These are phyloP conservation scores for Mohoua ochrocephala DNA, from an alignment of 2,113 vertebrate species.

Conservation along the genomic window DNA sequence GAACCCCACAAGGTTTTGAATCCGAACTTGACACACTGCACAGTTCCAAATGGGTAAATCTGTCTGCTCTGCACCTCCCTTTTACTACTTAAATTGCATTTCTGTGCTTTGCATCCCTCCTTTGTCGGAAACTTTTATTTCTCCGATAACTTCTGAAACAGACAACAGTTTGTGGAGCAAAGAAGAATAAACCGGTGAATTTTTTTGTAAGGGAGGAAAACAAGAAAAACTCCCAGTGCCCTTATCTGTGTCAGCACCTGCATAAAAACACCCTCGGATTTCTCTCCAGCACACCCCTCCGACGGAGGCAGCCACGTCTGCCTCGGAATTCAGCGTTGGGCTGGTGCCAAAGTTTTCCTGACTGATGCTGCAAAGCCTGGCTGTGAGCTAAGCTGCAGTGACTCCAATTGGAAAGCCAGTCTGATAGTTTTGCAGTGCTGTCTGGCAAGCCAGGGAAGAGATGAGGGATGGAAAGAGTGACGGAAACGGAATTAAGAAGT, in stretches of 20 bases:
- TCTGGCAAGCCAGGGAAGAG: not conserved
- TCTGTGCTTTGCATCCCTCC: not conserved
- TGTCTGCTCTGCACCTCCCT: not conserved
- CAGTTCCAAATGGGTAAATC: not conserved
- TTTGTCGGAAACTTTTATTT: not conserved
- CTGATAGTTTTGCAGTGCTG: not conserved
- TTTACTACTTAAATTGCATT: not conserved
- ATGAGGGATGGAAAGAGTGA: not conserved
- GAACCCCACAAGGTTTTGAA: not conserved
- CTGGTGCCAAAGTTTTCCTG: not conserved
- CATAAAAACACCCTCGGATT: not conserved
- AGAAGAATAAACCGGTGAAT: not conserved
- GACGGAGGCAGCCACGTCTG: not conserved
- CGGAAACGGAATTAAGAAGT: not conserved
- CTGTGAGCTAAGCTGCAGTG: not conserved
- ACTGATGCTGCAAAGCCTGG: not conserved
- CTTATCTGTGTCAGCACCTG: not conserved
- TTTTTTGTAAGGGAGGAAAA: not conserved
- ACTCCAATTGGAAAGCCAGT: not conserved
- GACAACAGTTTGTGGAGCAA: not conserved
- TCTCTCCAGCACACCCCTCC: not conserved
- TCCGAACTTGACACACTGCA: not conserved
- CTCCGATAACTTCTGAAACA: not conserved
- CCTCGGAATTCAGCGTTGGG: not conserved
- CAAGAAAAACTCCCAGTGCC: not conserved